Evolutionary conservation across 2,113 vertebrate genomes (phyloP).

Genomic region (Rynchops niger): DNA sequence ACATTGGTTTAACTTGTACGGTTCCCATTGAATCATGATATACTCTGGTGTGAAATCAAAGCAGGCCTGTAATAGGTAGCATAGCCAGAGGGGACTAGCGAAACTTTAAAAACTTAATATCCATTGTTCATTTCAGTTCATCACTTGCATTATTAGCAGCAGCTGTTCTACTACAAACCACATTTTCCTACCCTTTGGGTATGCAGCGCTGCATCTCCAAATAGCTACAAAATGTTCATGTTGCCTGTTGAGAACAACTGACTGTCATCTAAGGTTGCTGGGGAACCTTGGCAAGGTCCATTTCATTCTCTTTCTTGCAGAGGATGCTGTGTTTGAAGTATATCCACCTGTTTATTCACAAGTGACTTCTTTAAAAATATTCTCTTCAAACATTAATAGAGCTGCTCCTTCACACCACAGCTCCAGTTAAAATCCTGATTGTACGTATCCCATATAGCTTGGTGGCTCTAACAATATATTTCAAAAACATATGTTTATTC

Average conservation of each 20-base stretch:
- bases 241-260: neutral
- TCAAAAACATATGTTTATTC: neutral
- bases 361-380: neutral
- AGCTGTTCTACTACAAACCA: constrained; percentile 29
- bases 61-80: constrained; percentile 16
- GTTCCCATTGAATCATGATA: neutral
- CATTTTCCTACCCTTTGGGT: constrained; percentile 10
- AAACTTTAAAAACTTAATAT: constrained; percentile 34
- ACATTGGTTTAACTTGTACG: neutral
- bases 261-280: neutral
- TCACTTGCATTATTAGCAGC: constrained; percentile 31
- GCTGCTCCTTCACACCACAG: neutral
- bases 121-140: constrained; percentile 38
- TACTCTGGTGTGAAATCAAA: constrained; percentile 29
- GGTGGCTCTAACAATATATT: neutral
- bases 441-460: neutral
- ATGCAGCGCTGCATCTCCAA: neutral
- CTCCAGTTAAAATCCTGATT: neutral
- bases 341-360: neutral
- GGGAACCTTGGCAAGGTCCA: neutral
- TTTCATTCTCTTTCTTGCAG: neutral
- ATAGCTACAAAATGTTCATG: neutral
- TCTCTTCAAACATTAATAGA: neutral
- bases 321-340: neutral
- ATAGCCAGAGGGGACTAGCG: neutral